Base-by-base conservation (phyloP, 2,888 invertebrate species). In the Pseudococcus longispinus region DNA sequence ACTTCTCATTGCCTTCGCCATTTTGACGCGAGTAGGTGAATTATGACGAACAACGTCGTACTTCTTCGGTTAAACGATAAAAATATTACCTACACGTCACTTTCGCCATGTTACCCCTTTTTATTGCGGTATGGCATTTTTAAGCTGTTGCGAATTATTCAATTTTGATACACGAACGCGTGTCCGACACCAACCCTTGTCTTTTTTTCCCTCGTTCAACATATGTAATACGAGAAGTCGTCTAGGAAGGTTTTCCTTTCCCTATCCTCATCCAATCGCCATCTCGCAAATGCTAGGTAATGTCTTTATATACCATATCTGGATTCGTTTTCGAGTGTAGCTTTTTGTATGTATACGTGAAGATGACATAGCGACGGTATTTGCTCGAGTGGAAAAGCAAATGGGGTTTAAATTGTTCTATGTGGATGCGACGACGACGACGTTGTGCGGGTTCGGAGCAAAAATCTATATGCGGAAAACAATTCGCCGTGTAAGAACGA, bases 371-470 rank as follows among this genome's bases (percentile, higher is more conserved):
- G 70, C 70, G 18, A 70, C 15, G 26, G 29, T 70, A 18, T 70
- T 29, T 18, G 29, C 70, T 70, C 70, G 29, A 6, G 70, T 70
- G 70, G 26, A 70, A 70, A 29, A 13, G 70, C 70, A 70, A 70
- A 70, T 70, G 70, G 70, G 8, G 29, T 70, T 70, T 70, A 70
- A 70, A 70, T 70, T 70, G 70, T 70, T 70, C 70, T 70, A 29
- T 70, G 29, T 26, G 70, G 20, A 11, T 37, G 23, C 60, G 60
- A 60, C 60, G 9, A 23, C 2, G 51, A 51, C 18, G 51, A 51
- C 8, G 51, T n/a, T 9, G 74, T 80, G 37, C 37, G 9, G 74
- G 65, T 65, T 23, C 26, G 26, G 9, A 15, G 65, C 26, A 26
- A 65, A 26, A 65, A 65, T 26, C 65, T 32, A 37, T 32, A 37